These are phyloP conservation scores for Enteromius afrohamiltoni DNA, from an alignment of 2,797 vertebrate species.

Conservation along the genomic window DNA sequence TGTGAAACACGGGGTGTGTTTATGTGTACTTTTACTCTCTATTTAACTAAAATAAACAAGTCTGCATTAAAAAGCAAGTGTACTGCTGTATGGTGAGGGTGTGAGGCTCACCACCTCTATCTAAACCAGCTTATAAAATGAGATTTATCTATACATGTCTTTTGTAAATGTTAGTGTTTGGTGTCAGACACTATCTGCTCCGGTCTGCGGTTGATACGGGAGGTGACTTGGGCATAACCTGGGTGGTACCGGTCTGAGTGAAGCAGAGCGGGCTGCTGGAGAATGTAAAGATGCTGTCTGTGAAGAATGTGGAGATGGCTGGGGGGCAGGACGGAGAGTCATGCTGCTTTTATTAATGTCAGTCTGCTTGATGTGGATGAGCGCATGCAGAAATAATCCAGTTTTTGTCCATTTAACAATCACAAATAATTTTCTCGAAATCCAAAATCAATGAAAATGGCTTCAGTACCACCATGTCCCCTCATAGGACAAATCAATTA, in stretches of 20 bases:
- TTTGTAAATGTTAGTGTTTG: slow-evolving; percentile 44
- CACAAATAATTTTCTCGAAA: neutral
- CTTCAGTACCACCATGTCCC: neutral
- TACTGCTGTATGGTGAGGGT: slow-evolving; percentile 31
- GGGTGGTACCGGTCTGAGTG: slow-evolving; percentile 44
- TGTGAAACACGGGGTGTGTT: slow-evolving; percentile 3
- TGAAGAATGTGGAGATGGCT: slow-evolving; percentile 54
- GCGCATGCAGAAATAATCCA: neutral
- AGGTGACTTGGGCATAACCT: slow-evolving; percentile 30
- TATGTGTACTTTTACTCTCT: slow-evolving; percentile 33
- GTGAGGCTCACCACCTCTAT: slow-evolving; percentile 19
- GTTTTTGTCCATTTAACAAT: neutral
- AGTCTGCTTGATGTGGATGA: neutral
- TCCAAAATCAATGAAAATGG: neutral
- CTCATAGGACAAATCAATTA: neutral
- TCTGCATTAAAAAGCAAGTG: slow-evolving; percentile 25
- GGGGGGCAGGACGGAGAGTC: neutral
- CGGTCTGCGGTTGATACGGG: slow-evolving; percentile 31
- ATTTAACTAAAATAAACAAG: slow-evolving; percentile 21
- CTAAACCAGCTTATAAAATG: slow-evolving; percentile 18
- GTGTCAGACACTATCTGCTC: slow-evolving; percentile 43
- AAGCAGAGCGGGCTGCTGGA: slow-evolving; percentile 31
- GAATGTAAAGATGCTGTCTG: slow-evolving; percentile 49
- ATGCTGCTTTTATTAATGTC: neutral
- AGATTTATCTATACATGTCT: neutral